Evolutionary conservation across 2,888 invertebrate species (phyloP).

Genomic region (Leucania comma): DNA sequence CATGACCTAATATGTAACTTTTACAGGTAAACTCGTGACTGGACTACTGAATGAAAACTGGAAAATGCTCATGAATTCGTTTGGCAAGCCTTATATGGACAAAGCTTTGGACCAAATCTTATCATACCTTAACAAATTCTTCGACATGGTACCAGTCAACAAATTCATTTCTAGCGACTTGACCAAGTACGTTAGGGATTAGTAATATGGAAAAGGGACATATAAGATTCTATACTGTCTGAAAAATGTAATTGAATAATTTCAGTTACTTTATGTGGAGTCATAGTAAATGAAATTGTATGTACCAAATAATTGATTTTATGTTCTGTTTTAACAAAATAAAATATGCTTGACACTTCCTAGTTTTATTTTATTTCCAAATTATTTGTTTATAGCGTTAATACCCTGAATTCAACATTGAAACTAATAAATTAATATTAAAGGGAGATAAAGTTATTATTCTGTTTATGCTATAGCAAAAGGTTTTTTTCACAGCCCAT

Average conservation of each 20-base stretch:
- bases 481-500: too few species aligned
- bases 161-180: conserved; percentile 63
- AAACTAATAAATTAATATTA: too few species aligned
- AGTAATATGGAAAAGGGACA: not conserved
- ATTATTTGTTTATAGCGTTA: not conserved
- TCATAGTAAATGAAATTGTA: not conserved
- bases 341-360: conserved; percentile 11
- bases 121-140: conserved; percentile 49
- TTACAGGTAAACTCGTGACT: conserved; percentile 70
- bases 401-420: not conserved
- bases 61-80: conserved; percentile 61
- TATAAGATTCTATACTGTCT: not conserved
- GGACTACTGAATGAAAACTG: conserved; percentile 72
- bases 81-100: conserved; percentile 66
- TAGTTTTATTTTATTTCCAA: not conserved
- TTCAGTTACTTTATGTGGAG: not conserved
- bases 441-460: not conserved
- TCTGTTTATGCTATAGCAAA: too few species aligned
- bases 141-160: conserved; percentile 49
- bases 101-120: conserved; percentile 60
- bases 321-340: not conserved
- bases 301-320: too few species aligned
- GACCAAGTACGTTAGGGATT: conserved; percentile 44
- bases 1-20: conserved; percentile 33
- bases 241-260: not conserved